phyloP scores from a whole-genome alignment of 2,888 invertebrate genomes.

The Formica aserva region DNA sequence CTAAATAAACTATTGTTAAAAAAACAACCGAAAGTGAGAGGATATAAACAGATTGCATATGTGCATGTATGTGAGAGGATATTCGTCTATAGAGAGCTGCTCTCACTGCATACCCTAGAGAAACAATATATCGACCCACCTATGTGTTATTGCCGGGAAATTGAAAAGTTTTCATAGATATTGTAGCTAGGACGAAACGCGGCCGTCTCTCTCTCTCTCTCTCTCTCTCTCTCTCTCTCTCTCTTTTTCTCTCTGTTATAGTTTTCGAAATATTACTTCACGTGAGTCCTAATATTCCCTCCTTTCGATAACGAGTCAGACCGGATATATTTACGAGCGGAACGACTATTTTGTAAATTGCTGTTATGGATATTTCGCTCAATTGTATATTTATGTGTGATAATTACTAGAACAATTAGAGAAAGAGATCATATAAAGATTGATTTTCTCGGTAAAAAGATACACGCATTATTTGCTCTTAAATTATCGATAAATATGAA shows the following conservation, averaged over 20 bases:
- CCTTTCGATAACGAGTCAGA: constrained; percentile 49
- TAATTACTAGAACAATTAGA: not conserved
- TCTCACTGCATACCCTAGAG: constrained; percentile 51
- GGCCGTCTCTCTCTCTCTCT: constrained; percentile 5
- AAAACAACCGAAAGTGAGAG: not conserved
- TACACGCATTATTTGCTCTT: not conserved
- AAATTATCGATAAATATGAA: not conserved
- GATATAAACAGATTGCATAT: constrained; percentile 13
- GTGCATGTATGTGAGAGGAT: constrained; percentile 11
- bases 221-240: constrained; percentile 12
- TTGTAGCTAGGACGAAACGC: constrained; percentile 52
- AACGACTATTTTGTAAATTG: constrained; percentile 36
- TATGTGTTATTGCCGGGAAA: constrained; percentile 78
- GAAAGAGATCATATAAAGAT: not conserved
- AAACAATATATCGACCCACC: constrained; percentile 68
- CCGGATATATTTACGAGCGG: constrained; percentile 68
- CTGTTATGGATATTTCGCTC: constrained; percentile 21
- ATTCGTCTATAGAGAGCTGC: constrained; percentile 39
- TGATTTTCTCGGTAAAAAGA: not conserved
- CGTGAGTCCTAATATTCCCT: constrained; percentile 55
- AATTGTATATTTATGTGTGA: not conserved
- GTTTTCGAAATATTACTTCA: constrained; percentile 76
- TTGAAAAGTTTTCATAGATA: constrained; percentile 79
- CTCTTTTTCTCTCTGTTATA: constrained; percentile 49
- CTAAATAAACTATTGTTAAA: not conserved